A percentile compares a stretch with the other conserved stretches of the same genome.
Evolutionary conservation across 2,797 vertebrate genomes (phyloP).

Genomic region (Enteromius unitaeniatus): DNA sequence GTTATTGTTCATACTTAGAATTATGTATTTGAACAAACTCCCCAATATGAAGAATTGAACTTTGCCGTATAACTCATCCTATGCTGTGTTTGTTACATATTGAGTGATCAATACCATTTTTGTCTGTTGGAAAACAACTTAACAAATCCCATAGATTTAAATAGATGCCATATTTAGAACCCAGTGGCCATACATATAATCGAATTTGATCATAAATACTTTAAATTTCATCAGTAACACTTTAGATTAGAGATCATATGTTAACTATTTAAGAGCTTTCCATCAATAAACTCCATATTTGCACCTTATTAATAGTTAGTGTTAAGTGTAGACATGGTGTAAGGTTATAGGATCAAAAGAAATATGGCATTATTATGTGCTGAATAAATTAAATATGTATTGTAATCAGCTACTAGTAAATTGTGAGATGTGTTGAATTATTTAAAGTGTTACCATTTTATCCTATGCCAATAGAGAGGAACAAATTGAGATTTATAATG

Average conservation of each 20-base stretch:
- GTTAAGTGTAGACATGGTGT: too few relatives aligned
- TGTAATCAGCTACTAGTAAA: too few relatives aligned
- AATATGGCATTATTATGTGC: too few relatives aligned
- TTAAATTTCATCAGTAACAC: too few relatives aligned
- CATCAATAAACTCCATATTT: too few relatives aligned
- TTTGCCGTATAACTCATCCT: neutral
- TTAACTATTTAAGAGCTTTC: too few relatives aligned
- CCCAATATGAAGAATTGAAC: neutral
- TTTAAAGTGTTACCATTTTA: too few relatives aligned
- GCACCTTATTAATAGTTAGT: too few relatives aligned
- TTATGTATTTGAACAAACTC: neutral
- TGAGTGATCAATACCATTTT: slow-evolving; percentile 6
- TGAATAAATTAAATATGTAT: too few relatives aligned
- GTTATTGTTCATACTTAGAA: neutral
- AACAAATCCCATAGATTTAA: neutral
- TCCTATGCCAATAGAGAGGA: neutral
- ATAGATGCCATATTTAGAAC: neutral
- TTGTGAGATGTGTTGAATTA: too few relatives aligned
- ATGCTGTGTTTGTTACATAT: neutral
- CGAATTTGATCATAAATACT: neutral
- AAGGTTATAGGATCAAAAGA: too few relatives aligned
- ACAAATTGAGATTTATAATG: neutral
- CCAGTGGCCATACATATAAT: neutral
- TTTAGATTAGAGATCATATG: too few relatives aligned
- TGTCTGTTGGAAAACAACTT: neutral